These are phyloP conservation scores for Miniopterus natalensis DNA, from an alignment of 2,113 vertebrate genomes.

Conservation along the genomic window DNA sequence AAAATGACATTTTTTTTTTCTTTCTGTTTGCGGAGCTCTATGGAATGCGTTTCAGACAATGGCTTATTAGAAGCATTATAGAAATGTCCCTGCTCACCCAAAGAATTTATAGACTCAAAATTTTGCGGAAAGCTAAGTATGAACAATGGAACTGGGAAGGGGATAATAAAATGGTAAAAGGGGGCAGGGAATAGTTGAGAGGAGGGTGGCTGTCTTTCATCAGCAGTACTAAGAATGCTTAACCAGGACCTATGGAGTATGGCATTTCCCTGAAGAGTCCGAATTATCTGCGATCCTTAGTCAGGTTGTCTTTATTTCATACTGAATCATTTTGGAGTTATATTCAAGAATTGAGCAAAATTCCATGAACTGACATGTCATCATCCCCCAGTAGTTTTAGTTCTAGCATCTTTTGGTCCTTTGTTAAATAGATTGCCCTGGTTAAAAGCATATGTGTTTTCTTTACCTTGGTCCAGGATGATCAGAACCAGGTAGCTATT, in stretches of 20 bases:
- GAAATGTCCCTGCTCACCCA: neutral
- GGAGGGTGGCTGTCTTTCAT: neutral
- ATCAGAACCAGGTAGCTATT: neutral
- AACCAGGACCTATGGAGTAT: neutral
- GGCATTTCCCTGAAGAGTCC: neutral
- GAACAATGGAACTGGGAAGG: neutral
- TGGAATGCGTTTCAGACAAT: neutral
- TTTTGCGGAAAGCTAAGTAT: neutral
- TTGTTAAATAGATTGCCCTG: neutral
- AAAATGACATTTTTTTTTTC: neutral
- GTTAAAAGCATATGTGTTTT: neutral
- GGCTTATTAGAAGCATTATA: neutral
- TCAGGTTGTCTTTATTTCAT: neutral
- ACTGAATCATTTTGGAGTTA: neutral
- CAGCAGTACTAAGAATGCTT: neutral
- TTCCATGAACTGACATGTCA: neutral
- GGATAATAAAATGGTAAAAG: too few species aligned
- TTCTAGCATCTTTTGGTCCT: neutral
- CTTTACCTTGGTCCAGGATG: neutral
- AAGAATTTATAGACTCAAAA: neutral
- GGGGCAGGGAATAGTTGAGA: neutral
- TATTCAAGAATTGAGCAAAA: neutral
- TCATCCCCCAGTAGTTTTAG: neutral
- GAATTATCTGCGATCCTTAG: neutral
- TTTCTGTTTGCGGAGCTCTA: neutral